A percentile compares a stretch with the other conserved stretches of the same genome.
These are phyloP conservation scores for Hemichromis elongatus DNA, from an alignment of 2,113 vertebrate genomes.

Conservation along the genomic window DNA sequence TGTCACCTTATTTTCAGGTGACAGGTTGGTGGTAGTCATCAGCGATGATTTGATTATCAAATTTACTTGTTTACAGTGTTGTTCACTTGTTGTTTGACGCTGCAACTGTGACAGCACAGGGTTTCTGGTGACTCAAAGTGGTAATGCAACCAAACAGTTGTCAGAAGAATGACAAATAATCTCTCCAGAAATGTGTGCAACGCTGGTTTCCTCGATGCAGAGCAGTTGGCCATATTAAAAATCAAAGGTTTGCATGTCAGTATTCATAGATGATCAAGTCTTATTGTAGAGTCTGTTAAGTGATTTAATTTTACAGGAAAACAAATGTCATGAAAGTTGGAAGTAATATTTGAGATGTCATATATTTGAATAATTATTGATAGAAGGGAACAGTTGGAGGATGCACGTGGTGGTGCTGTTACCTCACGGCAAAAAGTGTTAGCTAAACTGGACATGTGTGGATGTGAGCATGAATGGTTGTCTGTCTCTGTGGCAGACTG, in stretches of 20 bases:
- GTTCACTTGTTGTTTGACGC: not conserved
- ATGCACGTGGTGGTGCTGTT: not conserved
- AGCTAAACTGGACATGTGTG: not conserved
- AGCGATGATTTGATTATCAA: not conserved
- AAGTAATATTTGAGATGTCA: not conserved
- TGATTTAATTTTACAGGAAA: not conserved
- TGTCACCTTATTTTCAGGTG: not conserved
- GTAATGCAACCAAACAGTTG: not conserved
- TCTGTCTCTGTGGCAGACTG: not conserved
- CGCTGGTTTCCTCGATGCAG: not conserved
- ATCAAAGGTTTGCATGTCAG: not conserved
- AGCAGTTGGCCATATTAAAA: not conserved
- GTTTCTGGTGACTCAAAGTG: not conserved
- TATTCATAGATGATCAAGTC: not conserved
- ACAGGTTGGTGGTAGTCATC: not conserved
- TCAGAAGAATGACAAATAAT: not conserved
- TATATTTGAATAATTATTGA: not conserved
- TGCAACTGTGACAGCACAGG: not conserved
- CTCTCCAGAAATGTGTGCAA: not conserved
- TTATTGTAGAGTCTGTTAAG: not conserved
- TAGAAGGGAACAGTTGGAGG: rapidly evolving
- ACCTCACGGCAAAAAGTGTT: not conserved
- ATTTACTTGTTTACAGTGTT: rapidly evolving
- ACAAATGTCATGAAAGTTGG: not conserved
- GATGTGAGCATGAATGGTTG: not conserved